Evolutionary conservation across 2,113 vertebrate genomes (phyloP).

Genomic region (Eulemur macaco): DNA sequence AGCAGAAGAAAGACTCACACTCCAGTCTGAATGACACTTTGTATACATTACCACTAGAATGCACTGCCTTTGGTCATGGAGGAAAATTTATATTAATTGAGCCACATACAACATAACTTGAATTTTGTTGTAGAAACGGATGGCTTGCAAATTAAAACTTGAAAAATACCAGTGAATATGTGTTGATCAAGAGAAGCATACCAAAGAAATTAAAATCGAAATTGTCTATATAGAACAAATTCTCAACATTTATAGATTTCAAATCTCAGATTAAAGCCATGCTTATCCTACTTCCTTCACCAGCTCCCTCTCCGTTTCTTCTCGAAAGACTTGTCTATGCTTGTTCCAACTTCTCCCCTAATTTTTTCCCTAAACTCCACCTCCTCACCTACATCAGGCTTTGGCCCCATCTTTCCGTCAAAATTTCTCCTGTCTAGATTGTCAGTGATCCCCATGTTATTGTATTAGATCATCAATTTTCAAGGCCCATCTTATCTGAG

Average conservation of each 20-base stretch:
- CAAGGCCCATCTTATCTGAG: neutral
- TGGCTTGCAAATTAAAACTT: neutral
- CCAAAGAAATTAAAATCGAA: neutral
- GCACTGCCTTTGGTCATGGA: neutral
- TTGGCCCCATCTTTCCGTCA: neutral
- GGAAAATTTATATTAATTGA: neutral
- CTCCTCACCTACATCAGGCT: neutral
- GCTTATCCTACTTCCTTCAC: neutral
- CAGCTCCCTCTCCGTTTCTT: neutral
- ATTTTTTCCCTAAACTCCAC: neutral
- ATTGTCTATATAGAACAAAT: neutral
- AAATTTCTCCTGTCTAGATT: neutral
- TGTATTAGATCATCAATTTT: neutral
- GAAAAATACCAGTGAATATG: neutral
- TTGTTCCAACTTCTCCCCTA: neutral
- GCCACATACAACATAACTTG: neutral
- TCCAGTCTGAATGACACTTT: neutral
- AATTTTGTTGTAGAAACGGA: conserved; percentile 10
- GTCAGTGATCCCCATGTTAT: neutral
- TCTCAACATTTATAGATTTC: neutral
- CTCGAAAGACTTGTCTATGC: neutral
- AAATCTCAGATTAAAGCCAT: neutral
- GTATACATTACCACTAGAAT: neutral
- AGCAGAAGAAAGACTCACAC: neutral
- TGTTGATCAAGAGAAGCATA: neutral